Percentiles rank a stretch among this genome's conserved stretches.
These are phyloP conservation scores for Ctenosaura bakeri DNA, from an alignment of 2,797 vertebrate genomes.

Conservation along the genomic window DNA sequence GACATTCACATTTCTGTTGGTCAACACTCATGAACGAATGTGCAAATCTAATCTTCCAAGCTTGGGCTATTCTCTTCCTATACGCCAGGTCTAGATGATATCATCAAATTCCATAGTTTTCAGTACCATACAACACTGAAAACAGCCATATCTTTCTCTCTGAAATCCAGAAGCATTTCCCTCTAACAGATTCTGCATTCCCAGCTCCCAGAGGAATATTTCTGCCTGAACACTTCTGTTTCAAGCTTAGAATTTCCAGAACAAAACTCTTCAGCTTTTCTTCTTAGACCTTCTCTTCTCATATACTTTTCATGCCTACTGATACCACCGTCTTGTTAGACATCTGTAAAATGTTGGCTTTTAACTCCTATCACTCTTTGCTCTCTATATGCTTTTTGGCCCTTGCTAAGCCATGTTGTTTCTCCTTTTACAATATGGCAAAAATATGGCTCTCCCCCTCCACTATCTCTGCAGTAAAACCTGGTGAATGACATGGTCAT, in stretches of 20 bases:
- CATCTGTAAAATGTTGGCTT: not conserved
- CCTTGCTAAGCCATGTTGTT: not conserved
- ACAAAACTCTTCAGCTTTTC: not conserved
- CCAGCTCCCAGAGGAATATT: not conserved
- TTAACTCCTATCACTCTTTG: not conserved
- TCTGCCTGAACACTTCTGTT: not conserved
- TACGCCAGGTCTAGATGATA: not conserved
- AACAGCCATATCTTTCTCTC: not conserved
- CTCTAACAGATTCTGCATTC: not conserved
- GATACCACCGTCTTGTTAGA: not conserved
- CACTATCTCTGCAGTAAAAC: not conserved
- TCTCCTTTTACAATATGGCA: not conserved
- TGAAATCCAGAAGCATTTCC: not conserved
- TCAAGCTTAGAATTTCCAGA: not conserved
- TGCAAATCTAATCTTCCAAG: no score
- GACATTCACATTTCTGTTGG: no score
- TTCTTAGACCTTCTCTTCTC: not conserved
- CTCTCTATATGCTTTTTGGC: no score
- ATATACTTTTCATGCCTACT: not conserved
- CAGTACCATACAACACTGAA: not conserved
- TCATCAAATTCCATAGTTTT: not conserved
- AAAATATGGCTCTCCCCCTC: not conserved
- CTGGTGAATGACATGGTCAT: not conserved
- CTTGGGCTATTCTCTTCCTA: not conserved
- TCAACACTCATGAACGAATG: no score